Evolutionary conservation across 2,797 vertebrate genomes (phyloP).

Genomic region (Melanitta fusca): DNA sequence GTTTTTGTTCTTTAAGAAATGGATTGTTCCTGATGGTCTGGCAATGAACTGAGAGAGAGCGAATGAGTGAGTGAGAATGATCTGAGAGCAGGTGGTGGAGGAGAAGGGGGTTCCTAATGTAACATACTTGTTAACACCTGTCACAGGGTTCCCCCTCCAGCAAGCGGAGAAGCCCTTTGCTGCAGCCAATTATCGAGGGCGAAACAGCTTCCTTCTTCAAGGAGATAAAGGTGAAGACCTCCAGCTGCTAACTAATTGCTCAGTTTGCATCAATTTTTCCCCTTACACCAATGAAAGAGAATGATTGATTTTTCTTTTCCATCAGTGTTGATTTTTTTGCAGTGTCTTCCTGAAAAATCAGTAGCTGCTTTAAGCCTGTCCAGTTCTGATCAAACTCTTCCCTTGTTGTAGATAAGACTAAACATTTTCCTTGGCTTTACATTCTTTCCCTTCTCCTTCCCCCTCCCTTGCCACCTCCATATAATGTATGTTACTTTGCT

Average conservation of each 20-base stretch:
- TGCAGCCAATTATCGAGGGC: conserved; percentile 99
- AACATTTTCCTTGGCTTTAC: conserved; percentile 43
- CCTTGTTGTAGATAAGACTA: conserved; percentile 6
- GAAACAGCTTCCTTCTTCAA: conserved; percentile 99
- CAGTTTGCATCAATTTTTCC: conserved; percentile 56
- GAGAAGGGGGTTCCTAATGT: conserved; percentile 65
- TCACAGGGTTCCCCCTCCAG: conserved; percentile 98
- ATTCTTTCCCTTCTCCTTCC: conserved; percentile 2
- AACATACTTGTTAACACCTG: conserved; percentile 87
- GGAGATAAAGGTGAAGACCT: conserved; percentile 94
- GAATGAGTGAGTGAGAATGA: conserved; percentile 60
- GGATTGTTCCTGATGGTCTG: neutral
- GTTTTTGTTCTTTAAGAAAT: neutral
- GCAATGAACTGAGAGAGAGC: neutral
- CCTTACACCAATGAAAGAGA: conserved; percentile 39
- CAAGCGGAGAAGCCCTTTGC: conserved; percentile 97
- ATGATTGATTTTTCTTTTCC: conserved; percentile 15
- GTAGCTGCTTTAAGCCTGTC: conserved; percentile 54
- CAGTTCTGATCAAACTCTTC: conserved; percentile 21
- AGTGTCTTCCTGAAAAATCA: conserved; percentile 65
- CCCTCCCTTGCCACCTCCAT: neutral
- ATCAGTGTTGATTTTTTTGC: conserved; percentile 59
- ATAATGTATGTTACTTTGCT: conserved; percentile 23
- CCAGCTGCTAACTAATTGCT: conserved; percentile 80
- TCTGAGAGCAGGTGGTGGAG: conserved; percentile 42